These are phyloP conservation scores for Tipula confusa DNA, from an alignment of 2,888 invertebrate species.

Conservation along the genomic window DNA sequence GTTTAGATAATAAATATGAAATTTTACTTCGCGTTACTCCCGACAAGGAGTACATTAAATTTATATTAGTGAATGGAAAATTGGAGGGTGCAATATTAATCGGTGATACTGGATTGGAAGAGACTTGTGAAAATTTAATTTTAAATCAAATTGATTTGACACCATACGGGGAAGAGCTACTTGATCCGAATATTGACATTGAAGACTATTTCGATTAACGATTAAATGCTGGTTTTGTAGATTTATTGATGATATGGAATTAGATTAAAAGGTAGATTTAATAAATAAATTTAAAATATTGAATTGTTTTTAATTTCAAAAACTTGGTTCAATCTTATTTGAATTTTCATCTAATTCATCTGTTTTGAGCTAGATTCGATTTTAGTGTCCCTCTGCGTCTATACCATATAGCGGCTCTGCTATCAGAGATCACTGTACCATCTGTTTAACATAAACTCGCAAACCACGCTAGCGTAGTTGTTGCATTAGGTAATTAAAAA, in stretches of 20 bases:
- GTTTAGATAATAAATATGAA: constrained; percentile 73
- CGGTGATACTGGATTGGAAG: constrained; percentile 95
- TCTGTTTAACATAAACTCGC: too few species aligned
- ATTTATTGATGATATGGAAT: background rate
- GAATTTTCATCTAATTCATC: too few species aligned
- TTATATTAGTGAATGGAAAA: constrained; percentile 75
- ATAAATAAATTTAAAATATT: background rate
- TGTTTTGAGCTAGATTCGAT: too few species aligned
- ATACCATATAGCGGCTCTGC: too few species aligned
- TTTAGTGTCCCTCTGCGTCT: too few species aligned
- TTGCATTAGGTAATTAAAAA: too few species aligned
- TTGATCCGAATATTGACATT: constrained; percentile 94
- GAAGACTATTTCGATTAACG: constrained; percentile 96
- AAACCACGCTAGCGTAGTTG: too few species aligned
- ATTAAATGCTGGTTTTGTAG: background rate
- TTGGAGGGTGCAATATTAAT: constrained; percentile 92
- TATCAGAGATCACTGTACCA: too few species aligned
- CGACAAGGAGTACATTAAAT: constrained; percentile 78
- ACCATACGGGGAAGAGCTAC: constrained; percentile 82
- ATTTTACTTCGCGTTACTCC: constrained; percentile 79
- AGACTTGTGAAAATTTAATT: constrained; percentile 97
- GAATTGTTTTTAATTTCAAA: too few species aligned
- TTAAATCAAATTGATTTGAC: constrained; percentile 88
- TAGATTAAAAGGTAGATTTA: background rate
- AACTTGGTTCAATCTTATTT: too few species aligned